Conservation (phyloP, 37 sponge, comb jelly and placozoan species). For the Oscarella lobularis region DNA sequence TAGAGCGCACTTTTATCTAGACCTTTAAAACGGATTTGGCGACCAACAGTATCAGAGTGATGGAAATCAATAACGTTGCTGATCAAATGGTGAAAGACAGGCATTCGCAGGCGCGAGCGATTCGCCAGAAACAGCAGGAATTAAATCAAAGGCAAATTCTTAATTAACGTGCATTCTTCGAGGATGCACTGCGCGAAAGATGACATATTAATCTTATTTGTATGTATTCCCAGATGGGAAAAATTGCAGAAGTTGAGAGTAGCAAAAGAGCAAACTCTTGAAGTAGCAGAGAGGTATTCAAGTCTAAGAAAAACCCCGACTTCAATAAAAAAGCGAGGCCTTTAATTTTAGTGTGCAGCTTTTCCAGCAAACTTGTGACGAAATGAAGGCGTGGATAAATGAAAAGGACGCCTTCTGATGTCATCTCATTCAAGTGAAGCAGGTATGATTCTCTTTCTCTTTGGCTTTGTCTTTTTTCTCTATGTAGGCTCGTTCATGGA, state of each 20-base stretch:
- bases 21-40: slow-evolving; percentile 64
- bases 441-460: no score
- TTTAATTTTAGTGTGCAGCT: slow-evolving; percentile 37
- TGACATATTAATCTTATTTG: no score
- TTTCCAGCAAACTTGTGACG: slow-evolving; percentile 78
- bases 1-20: slow-evolving; percentile 9
- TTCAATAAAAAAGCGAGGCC: no score
- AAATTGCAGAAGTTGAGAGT: slow-evolving; percentile 43
- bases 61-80: slow-evolving; percentile 52
- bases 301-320: no score
- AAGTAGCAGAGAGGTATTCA: slow-evolving; percentile 49
- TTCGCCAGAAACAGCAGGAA: slow-evolving; percentile 47
- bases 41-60: slow-evolving; percentile 44
- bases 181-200: no score
- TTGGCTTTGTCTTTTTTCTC: no score
- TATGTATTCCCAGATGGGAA: slow-evolving; percentile 73
- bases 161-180: no score
- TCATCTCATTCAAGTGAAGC: no score
- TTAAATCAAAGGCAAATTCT: no score
- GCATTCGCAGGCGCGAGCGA: slow-evolving; percentile 42
- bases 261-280: slow-evolving; percentile 28
- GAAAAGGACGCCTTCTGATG: slow-evolving; percentile 79
- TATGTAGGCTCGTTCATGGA: no score
- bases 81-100: slow-evolving; percentile 52
- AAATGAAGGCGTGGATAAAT: slow-evolving; percentile 76